Evolutionary conservation across 2,113 vertebrate genomes (phyloP), one percentile per base, ranked within the genome.

Genomic region (Callospermophilus lateralis): DNA sequence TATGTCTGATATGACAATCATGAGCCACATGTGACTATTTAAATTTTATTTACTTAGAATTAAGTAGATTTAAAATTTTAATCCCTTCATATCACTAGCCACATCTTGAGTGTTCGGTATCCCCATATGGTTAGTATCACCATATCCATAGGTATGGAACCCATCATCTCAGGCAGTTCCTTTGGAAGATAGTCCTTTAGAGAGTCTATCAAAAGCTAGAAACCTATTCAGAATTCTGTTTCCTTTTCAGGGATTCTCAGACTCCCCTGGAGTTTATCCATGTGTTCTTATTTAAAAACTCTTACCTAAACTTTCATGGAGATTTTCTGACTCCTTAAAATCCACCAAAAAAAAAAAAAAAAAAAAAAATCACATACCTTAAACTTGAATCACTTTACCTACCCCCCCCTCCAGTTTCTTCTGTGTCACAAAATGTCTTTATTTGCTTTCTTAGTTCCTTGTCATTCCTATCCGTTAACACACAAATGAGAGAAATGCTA

Each of bases 31-130:
- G 6, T 34, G 45, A 20, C 53, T 89, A 22, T 30, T 48, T 86
- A 86, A 77, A 24, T 84, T 84, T 67, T 55, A 63, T 68, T 90
- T 89, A 90, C 89, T 88, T 93, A 55, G 72, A 76, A 61, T 81
- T 76, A 37, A 7, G 32, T 84, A 68, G 79, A 76, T 87, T 86
- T 61, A 76, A 90, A 81, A 70, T 72, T 55, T 61, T 17, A 51
- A 4, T 78, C 58, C 37, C 26, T 95, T 30, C n/a, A 42, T 67
- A 53, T 81, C 53, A 19, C 26, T 88, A 3, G 58, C 9, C 28
- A 10, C 24, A 30, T 74, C 30, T 45, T 68, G 58, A 87, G 20
- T n/a, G 30, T 26, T 91, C 65, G 34, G 3, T 42, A 48, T 39
- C 42, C 30, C 26, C n/a, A 51, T 8, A 32, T 42, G 42, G 15